A percentile compares a stretch with the other conserved stretches of the same genome.
Evolutionary conservation across 30 jellyfish, hydroid and myxozoan species (phyloP).

Genomic region (Mastigias papua): DNA sequence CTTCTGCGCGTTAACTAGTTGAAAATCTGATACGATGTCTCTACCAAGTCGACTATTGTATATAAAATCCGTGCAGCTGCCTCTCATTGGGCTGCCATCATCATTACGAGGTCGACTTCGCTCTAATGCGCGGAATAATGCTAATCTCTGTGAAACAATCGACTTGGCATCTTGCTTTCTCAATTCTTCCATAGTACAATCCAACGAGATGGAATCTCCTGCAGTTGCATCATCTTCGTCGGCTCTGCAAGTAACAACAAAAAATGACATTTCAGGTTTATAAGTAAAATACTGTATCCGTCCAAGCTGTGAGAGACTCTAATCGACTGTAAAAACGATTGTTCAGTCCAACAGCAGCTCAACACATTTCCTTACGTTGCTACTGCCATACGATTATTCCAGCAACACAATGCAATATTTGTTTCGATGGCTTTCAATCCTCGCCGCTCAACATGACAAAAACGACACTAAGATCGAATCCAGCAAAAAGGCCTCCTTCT

Average conservation of each 20-base stretch:
- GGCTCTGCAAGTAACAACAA: constrained; percentile 50
- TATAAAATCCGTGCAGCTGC: constrained; percentile 20
- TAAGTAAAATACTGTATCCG: neutral
- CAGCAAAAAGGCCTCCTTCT: no score
- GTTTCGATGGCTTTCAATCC: no score
- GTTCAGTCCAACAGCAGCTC: no score
- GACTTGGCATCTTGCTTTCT: constrained; percentile 50
- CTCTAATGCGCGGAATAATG: constrained; percentile 73
- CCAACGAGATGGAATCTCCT: neutral
- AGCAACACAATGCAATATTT: neutral
- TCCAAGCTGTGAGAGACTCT: neutral
- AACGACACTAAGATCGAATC: no score
- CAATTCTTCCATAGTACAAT: constrained; percentile 38
- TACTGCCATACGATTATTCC: neutral
- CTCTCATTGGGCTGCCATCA: constrained; percentile 83
- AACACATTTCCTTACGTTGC: no score
- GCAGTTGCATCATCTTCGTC: constrained; percentile 3
- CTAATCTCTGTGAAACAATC: constrained; percentile 82
- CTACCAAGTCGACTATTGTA: constrained; percentile 31
- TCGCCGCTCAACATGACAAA: no score
- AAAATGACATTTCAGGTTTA: constrained; percentile 44
- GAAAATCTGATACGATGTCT: constrained; percentile 46
- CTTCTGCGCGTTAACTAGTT: constrained; percentile 3
- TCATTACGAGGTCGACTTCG: constrained; percentile 93
- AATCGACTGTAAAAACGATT: no score